Conservation (phyloP, 2,888 invertebrate species). For the Macropis europaea region DNA sequence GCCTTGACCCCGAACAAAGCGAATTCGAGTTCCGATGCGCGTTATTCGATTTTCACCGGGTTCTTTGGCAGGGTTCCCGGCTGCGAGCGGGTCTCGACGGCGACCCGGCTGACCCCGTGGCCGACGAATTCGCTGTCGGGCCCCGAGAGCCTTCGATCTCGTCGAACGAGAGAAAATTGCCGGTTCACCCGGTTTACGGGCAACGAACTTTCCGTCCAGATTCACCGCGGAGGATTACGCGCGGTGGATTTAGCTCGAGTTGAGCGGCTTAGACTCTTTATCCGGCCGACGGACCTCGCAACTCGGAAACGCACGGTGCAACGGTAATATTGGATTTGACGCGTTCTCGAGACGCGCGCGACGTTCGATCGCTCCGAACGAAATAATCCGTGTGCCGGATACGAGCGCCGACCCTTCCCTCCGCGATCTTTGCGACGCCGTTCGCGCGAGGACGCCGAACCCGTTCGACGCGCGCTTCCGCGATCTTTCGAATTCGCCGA, state of each 20-base stretch:
- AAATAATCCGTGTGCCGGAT: not conserved
- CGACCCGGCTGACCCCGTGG: no score
- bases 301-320: conserved; percentile 12
- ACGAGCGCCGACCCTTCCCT: not conserved
- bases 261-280: conserved; percentile 66
- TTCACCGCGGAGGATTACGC: conserved; percentile 66
- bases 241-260: conserved; percentile 64
- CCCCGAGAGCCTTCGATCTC: no score
- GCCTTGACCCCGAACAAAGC: not conserved
- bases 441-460: conserved; percentile 8
- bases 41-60: conserved; percentile 1
- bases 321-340: conserved; percentile 31
- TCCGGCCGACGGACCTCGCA: not conserved
- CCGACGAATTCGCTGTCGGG: no score
- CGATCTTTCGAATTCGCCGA: not conserved
- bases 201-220: conserved; percentile 61
- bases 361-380: conserved; percentile 3
- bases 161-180: not conserved
- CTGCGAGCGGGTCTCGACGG: no score
- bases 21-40: not conserved
- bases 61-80: not conserved
- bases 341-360: not conserved
- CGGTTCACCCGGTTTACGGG: conserved; percentile 36
- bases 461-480: not conserved
- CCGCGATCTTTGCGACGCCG: not conserved